Evolutionary conservation across 2,113 vertebrate species (phyloP).

Genomic region (Tetraodon nigroviridis): DNA sequence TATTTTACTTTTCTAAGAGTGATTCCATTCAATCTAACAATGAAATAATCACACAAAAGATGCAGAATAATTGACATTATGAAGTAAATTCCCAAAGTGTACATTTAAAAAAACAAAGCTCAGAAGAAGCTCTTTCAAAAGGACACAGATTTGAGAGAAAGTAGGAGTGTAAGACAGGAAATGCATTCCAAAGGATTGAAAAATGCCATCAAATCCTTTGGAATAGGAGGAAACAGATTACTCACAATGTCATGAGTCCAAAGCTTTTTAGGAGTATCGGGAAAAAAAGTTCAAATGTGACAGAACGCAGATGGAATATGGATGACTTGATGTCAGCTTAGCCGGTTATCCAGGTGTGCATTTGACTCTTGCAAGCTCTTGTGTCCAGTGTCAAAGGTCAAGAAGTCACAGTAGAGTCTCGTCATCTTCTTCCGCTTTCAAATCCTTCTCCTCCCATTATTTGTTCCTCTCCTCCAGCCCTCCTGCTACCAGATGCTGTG

Average conservation of each 20-base stretch:
- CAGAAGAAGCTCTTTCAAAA: background rate
- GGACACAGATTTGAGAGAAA: constrained; percentile 4
- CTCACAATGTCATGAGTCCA: constrained; percentile 37
- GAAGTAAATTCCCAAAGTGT: background rate
- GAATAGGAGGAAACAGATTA: constrained; percentile 2
- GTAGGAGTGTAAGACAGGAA: constrained; percentile 1
- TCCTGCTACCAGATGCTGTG: background rate
- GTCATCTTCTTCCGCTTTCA: constrained; percentile 40
- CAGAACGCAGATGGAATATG: constrained; percentile 3
- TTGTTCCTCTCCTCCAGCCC: constrained; percentile 24
- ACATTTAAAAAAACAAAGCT: background rate
- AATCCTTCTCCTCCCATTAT: constrained; percentile 39
- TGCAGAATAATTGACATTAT: too few relatives aligned
- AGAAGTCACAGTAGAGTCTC: constrained; percentile 17
- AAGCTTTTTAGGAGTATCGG: constrained; percentile 17
- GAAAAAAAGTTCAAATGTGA: constrained; percentile 10
- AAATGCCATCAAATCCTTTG: background rate
- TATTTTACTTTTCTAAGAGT: too few relatives aligned
- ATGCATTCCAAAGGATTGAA: constrained; percentile 16
- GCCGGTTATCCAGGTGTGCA: constrained; percentile 2
- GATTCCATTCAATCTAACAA: too few relatives aligned
- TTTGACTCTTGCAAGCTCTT: constrained; percentile 11
- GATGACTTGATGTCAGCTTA: constrained; percentile 53
- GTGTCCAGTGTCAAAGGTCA: constrained; percentile 60
- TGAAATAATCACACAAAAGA: too few relatives aligned